Evolutionary conservation across 2,797 vertebrate genomes (phyloP).

Genomic region (Micrastur ruficollis): DNA sequence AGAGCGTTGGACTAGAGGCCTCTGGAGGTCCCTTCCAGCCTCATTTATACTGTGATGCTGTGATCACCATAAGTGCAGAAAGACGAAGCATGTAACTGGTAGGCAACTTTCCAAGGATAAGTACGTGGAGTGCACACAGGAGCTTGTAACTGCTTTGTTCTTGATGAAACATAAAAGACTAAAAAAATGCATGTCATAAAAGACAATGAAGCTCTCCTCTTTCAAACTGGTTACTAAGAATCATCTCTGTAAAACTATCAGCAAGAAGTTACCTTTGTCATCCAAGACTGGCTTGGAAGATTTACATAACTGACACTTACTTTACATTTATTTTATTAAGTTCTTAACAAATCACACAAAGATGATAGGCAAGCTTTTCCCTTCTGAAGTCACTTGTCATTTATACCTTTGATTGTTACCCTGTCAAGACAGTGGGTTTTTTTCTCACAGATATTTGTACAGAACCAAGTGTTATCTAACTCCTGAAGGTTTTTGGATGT

Average conservation of each 20-base stretch:
- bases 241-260: background rate
- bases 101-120: background rate
- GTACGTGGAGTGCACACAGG: accelerated
- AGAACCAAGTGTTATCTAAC: background rate
- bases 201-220: background rate
- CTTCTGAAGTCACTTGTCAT: background rate
- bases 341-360: background rate
- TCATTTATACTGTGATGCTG: background rate
- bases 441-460: background rate
- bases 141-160: background rate
- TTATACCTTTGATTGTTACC: background rate
- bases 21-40: background rate
- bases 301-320: background rate
- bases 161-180: background rate
- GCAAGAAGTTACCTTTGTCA: background rate
- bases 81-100: background rate
- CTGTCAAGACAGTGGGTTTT: background rate
- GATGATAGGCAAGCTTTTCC: background rate
- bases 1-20: background rate
- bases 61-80: background rate
- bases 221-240: background rate
- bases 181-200: background rate
- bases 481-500: background rate
- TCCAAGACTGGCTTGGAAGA: background rate
- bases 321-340: background rate